phyloP scores from a whole-genome alignment of 2,113 vertebrate species.

The Bujurquina vittata region DNA sequence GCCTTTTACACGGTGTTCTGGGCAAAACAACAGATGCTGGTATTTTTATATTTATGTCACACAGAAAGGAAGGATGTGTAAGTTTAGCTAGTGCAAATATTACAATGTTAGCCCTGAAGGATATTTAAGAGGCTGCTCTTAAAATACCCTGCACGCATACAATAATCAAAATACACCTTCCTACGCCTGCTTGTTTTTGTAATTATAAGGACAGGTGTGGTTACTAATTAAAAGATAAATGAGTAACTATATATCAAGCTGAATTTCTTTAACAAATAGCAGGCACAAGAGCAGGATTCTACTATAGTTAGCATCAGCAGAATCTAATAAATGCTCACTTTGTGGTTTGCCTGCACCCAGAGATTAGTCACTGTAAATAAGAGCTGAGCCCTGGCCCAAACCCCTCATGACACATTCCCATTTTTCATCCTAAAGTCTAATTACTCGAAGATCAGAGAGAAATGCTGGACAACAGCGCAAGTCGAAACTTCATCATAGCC shows the following conservation, averaged over 20 bases:
- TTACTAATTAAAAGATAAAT: slow-evolving; percentile 35
- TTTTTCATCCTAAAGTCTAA: slow-evolving; percentile 66
- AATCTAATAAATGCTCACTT: slow-evolving; percentile 54
- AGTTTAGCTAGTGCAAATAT: neutral
- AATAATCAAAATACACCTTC: slow-evolving; percentile 8
- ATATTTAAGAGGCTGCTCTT: neutral
- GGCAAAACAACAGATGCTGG: neutral
- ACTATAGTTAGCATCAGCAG: slow-evolving; percentile 38
- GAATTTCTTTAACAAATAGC: slow-evolving; percentile 22
- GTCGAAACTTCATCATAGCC: slow-evolving; percentile 56
- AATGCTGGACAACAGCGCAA: slow-evolving; percentile 44
- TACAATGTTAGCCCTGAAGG: neutral
- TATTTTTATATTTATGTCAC: neutral
- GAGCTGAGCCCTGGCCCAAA: slow-evolving; percentile 37
- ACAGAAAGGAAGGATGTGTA: neutral
- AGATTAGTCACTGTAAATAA: slow-evolving; percentile 64
- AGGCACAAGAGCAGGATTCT: slow-evolving; percentile 32
- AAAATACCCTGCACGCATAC: neutral
- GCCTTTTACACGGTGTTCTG: slow-evolving; percentile 8
- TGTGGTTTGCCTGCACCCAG: slow-evolving; percentile 26
- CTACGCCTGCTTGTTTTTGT: slow-evolving; percentile 18
- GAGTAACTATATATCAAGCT: slow-evolving; percentile 9
- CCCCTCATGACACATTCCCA: slow-evolving; percentile 30
- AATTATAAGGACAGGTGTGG: slow-evolving; percentile 27
- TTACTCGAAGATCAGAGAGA: slow-evolving; percentile 57